phyloP scores from a whole-genome alignment of 2,888 invertebrate genomes.

The Xestia ashworthii region DNA sequence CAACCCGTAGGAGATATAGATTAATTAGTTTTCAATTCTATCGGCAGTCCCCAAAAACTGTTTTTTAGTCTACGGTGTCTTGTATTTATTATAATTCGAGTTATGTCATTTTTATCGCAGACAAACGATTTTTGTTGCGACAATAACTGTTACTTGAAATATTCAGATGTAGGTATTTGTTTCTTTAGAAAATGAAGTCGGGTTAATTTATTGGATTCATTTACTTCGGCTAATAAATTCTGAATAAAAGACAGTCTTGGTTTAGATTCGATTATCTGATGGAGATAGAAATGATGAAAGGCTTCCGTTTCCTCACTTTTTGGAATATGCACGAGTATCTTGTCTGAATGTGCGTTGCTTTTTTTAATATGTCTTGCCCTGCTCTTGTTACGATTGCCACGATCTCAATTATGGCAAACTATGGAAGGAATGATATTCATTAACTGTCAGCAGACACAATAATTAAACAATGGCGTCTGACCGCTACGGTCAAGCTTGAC shows the following conservation, averaged over 20 bases:
- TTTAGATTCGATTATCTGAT: not conserved
- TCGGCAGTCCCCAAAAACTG: no score
- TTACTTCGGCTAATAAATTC: not conserved
- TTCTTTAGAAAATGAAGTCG: not conserved
- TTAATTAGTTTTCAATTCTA: no score
- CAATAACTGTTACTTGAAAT: not conserved
- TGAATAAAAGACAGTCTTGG: not conserved
- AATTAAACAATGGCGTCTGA: no score
- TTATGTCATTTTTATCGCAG: no score
- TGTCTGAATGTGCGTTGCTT: not conserved
- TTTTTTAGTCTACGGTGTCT: no score
- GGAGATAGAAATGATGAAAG: not conserved
- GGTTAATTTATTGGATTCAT: not conserved
- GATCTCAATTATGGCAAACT: not conserved
- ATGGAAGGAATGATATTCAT: no score
- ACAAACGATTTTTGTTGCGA: not conserved
- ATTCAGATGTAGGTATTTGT: not conserved
- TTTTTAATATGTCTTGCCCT: not conserved
- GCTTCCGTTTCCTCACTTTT: not conserved
- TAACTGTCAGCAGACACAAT: no score
- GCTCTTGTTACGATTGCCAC: not conserved
- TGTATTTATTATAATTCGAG: no score
- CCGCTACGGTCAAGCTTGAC: no score
- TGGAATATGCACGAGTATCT: not conserved
- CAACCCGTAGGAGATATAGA: no score